phyloP scores from a whole-genome alignment of 2,888 invertebrate genomes.

The Caenorhabditis zanzibari region DNA sequence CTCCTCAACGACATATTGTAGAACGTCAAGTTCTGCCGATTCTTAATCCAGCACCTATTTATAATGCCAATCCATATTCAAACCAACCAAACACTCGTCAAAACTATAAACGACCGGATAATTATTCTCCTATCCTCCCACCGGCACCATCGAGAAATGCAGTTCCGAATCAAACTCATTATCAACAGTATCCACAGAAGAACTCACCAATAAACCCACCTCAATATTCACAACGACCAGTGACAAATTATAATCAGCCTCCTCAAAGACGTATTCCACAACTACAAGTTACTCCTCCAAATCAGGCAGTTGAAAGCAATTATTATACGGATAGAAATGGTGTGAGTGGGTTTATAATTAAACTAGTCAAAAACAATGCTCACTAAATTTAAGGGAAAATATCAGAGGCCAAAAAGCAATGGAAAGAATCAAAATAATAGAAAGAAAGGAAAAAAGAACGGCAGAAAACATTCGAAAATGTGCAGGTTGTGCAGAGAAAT shows the following conservation, averaged over 20 bases:
- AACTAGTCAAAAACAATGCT: not conserved
- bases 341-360: slow-evolving; percentile 13
- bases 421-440: not conserved
- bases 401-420: slow-evolving; percentile 18
- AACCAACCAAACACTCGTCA: not conserved
- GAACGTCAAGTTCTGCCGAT: slow-evolving; percentile 42
- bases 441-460: slow-evolving; percentile 19
- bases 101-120: slow-evolving; percentile 32
- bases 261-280: slow-evolving; percentile 20
- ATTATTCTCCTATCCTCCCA: slow-evolving; percentile 1
- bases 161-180: not conserved
- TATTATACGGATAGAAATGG: slow-evolving; percentile 28
- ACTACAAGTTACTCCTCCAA: slow-evolving; percentile 19
- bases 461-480: slow-evolving; percentile 32
- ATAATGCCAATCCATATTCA: slow-evolving; percentile 12
- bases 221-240: not conserved
- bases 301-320: not conserved
- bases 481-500: slow-evolving; percentile 38
- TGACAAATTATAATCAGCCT: slow-evolving; percentile 20
- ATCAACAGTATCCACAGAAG: not conserved
- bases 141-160: not conserved
- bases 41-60: not conserved
- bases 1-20: slow-evolving; percentile 26
- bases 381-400: slow-evolving; percentile 8
- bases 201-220: not conserved